Evolutionary conservation across 1,140 invertebrate genomes (phyloP).

Genomic region (Drosophila baimaii): DNA sequence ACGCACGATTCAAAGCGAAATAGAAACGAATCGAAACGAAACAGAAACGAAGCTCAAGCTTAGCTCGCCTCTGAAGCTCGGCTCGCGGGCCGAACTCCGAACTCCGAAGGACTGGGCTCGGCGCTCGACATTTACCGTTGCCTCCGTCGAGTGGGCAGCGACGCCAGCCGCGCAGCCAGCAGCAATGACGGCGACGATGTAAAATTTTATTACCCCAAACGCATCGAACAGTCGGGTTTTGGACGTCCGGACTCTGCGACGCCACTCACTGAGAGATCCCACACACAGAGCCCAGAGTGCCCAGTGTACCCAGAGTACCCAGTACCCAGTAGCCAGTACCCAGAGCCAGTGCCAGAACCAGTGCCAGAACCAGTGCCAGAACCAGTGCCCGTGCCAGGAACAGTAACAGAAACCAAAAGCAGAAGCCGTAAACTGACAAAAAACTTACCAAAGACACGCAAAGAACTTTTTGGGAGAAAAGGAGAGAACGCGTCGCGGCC

Average conservation of each 20-base stretch:
- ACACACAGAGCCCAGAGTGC: conserved; percentile 15
- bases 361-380: conserved; percentile 3
- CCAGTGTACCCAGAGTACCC: neutral
- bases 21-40: conserved; percentile 11
- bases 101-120: conserved; percentile 12
- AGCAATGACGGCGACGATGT: conserved; percentile 59
- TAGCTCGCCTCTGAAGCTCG: conserved; percentile 5
- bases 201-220: conserved; percentile 83
- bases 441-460: conserved; percentile 3
- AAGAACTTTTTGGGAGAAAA: conserved; percentile 3
- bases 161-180: conserved; percentile 39
- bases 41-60: conserved; percentile 10
- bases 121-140: conserved; percentile 9
- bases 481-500: conserved; percentile 6
- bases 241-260: conserved; percentile 74
- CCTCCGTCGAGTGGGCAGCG: conserved; percentile 7
- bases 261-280: conserved; percentile 44
- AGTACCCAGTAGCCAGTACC: conserved; percentile 3
- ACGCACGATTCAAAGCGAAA: neutral
- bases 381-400: conserved; percentile 5
- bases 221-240: conserved; percentile 81
- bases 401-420: conserved; percentile 1
- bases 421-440: conserved; percentile 2
- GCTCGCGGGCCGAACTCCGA: conserved; percentile 5
- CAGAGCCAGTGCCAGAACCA: neutral